These are phyloP conservation scores for Chrysodeixis includens DNA, from an alignment of 2,888 invertebrate species.

Conservation along the genomic window DNA sequence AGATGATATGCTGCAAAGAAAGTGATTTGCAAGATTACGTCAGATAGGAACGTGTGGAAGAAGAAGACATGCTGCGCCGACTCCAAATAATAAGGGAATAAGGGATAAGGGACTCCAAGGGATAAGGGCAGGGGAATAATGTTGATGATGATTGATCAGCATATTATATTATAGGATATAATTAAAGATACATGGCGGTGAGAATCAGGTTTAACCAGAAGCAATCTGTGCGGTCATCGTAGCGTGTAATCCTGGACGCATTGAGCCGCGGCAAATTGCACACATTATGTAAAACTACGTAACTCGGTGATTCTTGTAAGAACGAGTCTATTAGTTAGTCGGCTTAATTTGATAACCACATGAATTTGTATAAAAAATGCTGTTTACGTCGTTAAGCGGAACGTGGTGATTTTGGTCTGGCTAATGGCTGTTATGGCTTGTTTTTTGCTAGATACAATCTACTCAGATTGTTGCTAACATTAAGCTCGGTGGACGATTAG, in stretches of 20 bases:
- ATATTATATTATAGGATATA: neutral
- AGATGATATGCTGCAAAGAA: too few relatives aligned
- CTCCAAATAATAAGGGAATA: too few relatives aligned
- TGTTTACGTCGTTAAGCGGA: conserved; percentile 9
- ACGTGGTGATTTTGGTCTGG: neutral
- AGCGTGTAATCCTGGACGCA: conserved; percentile 5
- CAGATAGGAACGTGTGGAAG: too few relatives aligned
- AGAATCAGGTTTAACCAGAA: conserved; percentile 1
- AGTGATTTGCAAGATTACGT: too few relatives aligned
- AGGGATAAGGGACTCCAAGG: too few relatives aligned
- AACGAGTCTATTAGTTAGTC: conserved; percentile 14
- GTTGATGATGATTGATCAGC: too few relatives aligned
- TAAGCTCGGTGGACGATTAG: too few relatives aligned
- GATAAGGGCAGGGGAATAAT: too few relatives aligned
- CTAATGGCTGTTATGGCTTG: neutral
- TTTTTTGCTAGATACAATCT: neutral
- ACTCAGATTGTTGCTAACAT: neutral
- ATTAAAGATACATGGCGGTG: neutral
- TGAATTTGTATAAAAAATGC: conserved; percentile 16
- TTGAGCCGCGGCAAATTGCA: conserved; percentile 24
- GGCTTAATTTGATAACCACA: conserved; percentile 23
- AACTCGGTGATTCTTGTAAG: conserved; percentile 24
- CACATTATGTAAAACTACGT: conserved; percentile 14
- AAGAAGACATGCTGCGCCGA: too few relatives aligned
- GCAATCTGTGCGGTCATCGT: neutral